A percentile compares a stretch with the other conserved stretches of the same genome.
phyloP scores from a whole-genome alignment of 2,797 vertebrate species.

The Galaxias olidus region DNA sequence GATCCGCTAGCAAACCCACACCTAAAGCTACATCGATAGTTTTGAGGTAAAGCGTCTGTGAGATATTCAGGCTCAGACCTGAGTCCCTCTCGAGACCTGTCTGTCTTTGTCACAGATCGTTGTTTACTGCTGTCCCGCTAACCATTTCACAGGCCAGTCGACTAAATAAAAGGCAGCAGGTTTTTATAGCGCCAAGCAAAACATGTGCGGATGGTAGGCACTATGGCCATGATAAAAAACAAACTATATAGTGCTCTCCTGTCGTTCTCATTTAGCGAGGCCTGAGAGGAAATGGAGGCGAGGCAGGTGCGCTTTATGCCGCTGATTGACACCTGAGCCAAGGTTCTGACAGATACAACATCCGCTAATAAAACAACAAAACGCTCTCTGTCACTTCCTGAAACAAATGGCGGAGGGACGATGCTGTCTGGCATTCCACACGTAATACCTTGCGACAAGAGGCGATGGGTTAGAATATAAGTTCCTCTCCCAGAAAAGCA shows the following conservation, averaged over 20 bases:
- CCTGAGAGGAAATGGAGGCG: constrained; percentile 15
- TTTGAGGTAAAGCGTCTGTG: not conserved
- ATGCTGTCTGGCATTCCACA: constrained; percentile 4
- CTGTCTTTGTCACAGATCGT: constrained; percentile 19
- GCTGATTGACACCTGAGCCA: constrained; percentile 49
- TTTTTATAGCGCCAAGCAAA: constrained; percentile 44
- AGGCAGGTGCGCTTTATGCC: constrained; percentile 52
- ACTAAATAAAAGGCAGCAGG: constrained; percentile 52
- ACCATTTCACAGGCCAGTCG: constrained; percentile 19
- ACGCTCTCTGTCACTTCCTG: constrained; percentile 41
- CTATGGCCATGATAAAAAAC: constrained; percentile 37
- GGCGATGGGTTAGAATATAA: constrained; percentile 33
- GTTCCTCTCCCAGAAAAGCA: constrained; percentile 19
- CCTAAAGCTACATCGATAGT: constrained; percentile 1
- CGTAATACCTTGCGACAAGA: constrained; percentile 52
- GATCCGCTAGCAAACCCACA: no score
- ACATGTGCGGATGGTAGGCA: constrained; percentile 7
- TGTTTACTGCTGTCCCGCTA: constrained; percentile 18
- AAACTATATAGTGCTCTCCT: constrained; percentile 33
- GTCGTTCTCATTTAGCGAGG: constrained; percentile 30
- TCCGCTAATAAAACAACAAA: constrained; percentile 60
- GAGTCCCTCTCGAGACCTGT: constrained; percentile 35
- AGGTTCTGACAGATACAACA: constrained; percentile 36
- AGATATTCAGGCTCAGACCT: constrained; percentile 22
- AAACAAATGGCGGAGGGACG: constrained; percentile 27